phyloP scores from a whole-genome alignment of 2,888 invertebrate genomes.

The Callinectes sapidus region DNA sequence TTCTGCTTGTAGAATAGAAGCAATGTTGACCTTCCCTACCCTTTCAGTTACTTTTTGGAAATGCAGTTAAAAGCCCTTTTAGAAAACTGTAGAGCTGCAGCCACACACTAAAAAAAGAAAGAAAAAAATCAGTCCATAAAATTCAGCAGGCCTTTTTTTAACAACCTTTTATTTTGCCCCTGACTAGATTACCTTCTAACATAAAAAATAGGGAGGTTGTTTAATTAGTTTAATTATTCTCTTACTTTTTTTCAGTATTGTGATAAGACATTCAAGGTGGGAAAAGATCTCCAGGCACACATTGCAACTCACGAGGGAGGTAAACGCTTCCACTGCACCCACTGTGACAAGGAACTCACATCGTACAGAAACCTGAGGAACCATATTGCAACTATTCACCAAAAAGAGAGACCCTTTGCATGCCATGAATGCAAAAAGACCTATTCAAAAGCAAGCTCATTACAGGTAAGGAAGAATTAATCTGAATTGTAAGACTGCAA shows the following conservation, averaged over 20 bases:
- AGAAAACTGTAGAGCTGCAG: neutral
- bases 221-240: neutral
- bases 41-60: neutral
- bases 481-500: neutral
- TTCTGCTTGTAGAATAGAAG: neutral
- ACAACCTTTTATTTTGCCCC: too few relatives aligned
- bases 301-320: constrained; percentile 44
- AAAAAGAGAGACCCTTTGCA: constrained; percentile 44
- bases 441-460: constrained; percentile 46
- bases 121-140: too few relatives aligned
- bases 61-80: neutral
- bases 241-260: constrained; percentile 31
- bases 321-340: constrained; percentile 43
- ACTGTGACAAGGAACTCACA: constrained; percentile 48
- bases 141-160: too few relatives aligned
- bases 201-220: neutral
- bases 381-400: constrained; percentile 55
- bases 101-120: neutral
- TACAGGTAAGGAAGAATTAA: constrained; percentile 41
- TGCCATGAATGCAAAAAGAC: constrained; percentile 48
- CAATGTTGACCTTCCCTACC: neutral
- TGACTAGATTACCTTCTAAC: too few relatives aligned
- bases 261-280: constrained; percentile 51
- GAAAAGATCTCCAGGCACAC: constrained; percentile 52
- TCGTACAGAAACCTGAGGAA: constrained; percentile 52